These are phyloP conservation scores for Cheiracanthium punctorium DNA, from an alignment of 2,888 invertebrate genomes.

Conservation along the genomic window DNA sequence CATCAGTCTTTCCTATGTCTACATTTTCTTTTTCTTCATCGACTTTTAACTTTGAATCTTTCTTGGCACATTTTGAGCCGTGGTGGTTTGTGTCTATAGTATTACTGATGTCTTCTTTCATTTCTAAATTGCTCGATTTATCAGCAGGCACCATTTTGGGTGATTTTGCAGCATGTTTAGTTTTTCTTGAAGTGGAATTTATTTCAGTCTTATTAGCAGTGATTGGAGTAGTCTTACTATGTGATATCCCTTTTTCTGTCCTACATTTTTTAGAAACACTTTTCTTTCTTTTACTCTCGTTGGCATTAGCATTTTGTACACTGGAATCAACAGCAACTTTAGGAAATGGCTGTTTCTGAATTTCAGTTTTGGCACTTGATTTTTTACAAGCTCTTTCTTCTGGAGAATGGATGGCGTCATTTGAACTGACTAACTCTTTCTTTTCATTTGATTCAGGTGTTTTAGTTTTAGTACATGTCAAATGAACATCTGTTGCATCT, in stretches of 20 bases:
- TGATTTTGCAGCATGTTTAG: neutral
- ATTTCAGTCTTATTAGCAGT: neutral
- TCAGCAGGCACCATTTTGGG: neutral
- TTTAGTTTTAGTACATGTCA: neutral
- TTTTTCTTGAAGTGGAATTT: neutral
- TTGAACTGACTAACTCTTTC: neutral
- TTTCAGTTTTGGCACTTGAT: conserved; percentile 7
- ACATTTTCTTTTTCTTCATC: conserved; percentile 67
- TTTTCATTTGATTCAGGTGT: neutral
- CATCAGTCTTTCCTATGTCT: conserved; percentile 35
- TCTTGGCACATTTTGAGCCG: conserved; percentile 30
- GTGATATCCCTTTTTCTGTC: neutral
- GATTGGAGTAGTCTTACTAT: neutral
- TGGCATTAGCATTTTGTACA: neutral
- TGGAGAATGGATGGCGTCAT: neutral
- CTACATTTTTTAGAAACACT: neutral
- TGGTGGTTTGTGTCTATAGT: conserved; percentile 1
- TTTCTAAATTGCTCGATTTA: conserved; percentile 14
- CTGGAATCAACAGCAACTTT: neutral
- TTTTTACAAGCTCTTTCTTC: neutral
- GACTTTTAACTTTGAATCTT: conserved; percentile 49
- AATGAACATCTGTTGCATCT: neutral
- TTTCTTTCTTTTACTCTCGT: conserved; percentile 5
- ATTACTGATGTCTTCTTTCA: neutral
- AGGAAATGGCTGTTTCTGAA: neutral